phyloP scores from a whole-genome alignment of 2,888 invertebrate species.

The Pollenia amentaria region DNA sequence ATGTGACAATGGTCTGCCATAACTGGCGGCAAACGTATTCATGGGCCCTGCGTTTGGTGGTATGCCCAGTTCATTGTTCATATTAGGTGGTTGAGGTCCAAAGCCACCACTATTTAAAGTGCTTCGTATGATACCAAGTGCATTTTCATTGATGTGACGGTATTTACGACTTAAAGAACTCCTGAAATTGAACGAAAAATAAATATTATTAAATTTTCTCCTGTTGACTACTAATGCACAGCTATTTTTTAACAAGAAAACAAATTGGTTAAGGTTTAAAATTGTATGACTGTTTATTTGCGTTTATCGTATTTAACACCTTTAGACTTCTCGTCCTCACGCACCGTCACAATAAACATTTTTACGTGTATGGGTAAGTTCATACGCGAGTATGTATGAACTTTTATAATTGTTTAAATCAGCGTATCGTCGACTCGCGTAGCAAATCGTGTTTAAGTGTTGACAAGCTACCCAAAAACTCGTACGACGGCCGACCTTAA shows the following conservation, averaged over 20 bases:
- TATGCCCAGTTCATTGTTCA: constrained; percentile 81
- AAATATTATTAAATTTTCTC: constrained; percentile 10
- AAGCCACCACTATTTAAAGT: constrained; percentile 82
- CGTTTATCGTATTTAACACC: neutral
- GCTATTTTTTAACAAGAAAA: neutral
- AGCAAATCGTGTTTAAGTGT: constrained; percentile 19
- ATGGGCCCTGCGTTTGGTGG: constrained; percentile 82
- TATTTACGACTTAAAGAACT: constrained; percentile 83
- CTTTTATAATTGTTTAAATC: constrained; percentile 12
- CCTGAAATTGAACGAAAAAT: constrained; percentile 76
- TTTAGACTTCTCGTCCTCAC: neutral
- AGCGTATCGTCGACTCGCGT: constrained; percentile 16
- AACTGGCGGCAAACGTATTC: constrained; percentile 81
- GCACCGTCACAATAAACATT: neutral
- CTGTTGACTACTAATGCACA: neutral
- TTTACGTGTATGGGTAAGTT: neutral
- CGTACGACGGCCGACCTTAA: too few relatives aligned
- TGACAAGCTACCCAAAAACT: neutral
- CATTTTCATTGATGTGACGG: constrained; percentile 82
- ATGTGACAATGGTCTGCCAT: constrained; percentile 80
- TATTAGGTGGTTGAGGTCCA: constrained; percentile 81
- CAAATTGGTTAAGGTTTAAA: neutral
- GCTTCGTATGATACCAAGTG: constrained; percentile 81
- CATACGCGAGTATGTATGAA: neutral
- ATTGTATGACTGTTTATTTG: constrained; percentile 13